These are phyloP conservation scores for Dione juno DNA, from an alignment of 2,888 invertebrate genomes.

Conservation along the genomic window DNA sequence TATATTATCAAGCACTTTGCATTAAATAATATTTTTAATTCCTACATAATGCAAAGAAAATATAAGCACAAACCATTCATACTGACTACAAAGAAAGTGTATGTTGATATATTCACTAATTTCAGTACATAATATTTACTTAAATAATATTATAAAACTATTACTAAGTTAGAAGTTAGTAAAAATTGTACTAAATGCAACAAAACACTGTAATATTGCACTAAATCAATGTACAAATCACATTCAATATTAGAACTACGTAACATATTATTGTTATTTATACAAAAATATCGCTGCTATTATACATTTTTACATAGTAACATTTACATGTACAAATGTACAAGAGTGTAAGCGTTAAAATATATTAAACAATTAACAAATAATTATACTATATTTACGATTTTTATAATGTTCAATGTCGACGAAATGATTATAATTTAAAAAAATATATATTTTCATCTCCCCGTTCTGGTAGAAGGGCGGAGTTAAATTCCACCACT, in stretches of 20 bases:
- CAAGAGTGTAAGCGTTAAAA: too few relatives aligned
- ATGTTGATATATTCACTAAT: not conserved
- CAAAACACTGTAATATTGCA: constrained; percentile 5
- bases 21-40: not conserved
- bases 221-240: constrained; percentile 8
- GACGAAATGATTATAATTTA: too few relatives aligned
- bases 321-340: too few relatives aligned
- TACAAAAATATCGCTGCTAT: not conserved
- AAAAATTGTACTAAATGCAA: constrained; percentile 17
- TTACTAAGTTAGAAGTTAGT: not conserved
- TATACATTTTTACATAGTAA: not conserved
- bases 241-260: not conserved
- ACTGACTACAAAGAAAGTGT: not conserved
- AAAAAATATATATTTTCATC: too few relatives aligned
- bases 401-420: too few relatives aligned
- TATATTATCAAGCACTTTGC: not conserved
- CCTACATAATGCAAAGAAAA: not conserved
- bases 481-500: too few relatives aligned
- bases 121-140: not conserved
- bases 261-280: not conserved
- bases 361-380: too few relatives aligned
- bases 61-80: not conserved
- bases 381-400: too few relatives aligned
- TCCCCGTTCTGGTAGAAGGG: too few relatives aligned
- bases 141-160: constrained; percentile 5